Conservation (phyloP, 53 echinoderm and acorn worm species). For the Patiria pectinifera region DNA sequence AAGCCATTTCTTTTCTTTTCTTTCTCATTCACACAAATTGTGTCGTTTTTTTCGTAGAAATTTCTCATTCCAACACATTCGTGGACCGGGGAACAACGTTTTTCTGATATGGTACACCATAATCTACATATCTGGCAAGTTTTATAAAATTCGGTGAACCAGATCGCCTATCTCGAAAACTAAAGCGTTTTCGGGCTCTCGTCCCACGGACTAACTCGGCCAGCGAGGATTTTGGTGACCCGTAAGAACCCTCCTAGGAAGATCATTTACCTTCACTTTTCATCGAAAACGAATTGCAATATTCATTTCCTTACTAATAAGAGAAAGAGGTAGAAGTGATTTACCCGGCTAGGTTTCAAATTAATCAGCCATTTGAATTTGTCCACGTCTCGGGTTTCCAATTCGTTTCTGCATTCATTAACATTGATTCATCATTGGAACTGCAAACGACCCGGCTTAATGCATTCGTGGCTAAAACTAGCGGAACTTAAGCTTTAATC, state of each 20-base stretch:
- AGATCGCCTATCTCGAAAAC: no score
- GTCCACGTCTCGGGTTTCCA: slow-evolving; percentile 19
- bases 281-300: slow-evolving; percentile 11
- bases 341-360: slow-evolving; percentile 31
- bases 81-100: no score
- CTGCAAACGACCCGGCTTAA: not conserved
- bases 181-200: no score
- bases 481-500: not conserved
- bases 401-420: slow-evolving; percentile 13
- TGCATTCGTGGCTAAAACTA: not conserved
- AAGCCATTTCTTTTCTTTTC: no score
- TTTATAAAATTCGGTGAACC: no score
- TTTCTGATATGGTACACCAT: no score
- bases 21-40: no score
- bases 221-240: not conserved
- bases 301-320: not conserved
- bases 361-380: slow-evolving; percentile 49
- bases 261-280: slow-evolving; percentile 10
- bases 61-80: no score
- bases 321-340: not conserved
- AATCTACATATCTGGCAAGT: no score
- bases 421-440: slow-evolving; percentile 4
- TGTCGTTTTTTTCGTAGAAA: no score
- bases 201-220: no score
- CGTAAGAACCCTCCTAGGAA: not conserved